A percentile compares a stretch with the other conserved stretches of the same genome.
Evolutionary conservation across 2,113 vertebrate species (phyloP).

Genomic region (Pluvialis apricaria): DNA sequence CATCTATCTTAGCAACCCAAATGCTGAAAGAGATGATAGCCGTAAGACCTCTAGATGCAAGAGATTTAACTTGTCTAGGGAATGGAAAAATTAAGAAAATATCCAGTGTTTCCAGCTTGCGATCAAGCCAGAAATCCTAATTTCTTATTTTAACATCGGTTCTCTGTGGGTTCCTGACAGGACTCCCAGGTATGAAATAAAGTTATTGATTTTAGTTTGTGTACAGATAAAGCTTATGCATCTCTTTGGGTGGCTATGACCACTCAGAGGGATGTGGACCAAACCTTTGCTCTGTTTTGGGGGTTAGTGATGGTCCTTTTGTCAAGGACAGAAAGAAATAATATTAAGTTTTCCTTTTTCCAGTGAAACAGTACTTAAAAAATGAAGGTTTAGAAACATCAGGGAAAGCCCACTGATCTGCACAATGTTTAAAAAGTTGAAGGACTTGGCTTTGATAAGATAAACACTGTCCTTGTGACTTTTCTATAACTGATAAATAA

Average conservation of each 20-base stretch:
- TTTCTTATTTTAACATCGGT: background rate
- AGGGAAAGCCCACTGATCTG: background rate
- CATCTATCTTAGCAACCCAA: background rate
- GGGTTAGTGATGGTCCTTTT: background rate
- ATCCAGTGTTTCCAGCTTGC: background rate
- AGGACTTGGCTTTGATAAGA: background rate
- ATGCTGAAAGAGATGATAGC: background rate
- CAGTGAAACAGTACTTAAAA: background rate
- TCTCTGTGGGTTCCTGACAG: background rate
- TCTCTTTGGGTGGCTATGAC: background rate
- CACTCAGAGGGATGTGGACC: background rate
- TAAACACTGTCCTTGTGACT: background rate
- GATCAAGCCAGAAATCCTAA: background rate
- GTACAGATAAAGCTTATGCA: background rate
- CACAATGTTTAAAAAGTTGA: background rate
- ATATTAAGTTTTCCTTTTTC: background rate
- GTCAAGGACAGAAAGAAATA: background rate
- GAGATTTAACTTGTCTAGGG: background rate
- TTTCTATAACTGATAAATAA: background rate
- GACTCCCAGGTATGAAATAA: background rate
- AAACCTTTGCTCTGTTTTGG: background rate
- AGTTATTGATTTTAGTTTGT: background rate
- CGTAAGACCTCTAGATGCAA: background rate
- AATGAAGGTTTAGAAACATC: background rate
- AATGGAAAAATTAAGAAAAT: background rate